phyloP scores from a whole-genome alignment of 2,888 invertebrate genomes.

The Drosophila demipolita region DNA sequence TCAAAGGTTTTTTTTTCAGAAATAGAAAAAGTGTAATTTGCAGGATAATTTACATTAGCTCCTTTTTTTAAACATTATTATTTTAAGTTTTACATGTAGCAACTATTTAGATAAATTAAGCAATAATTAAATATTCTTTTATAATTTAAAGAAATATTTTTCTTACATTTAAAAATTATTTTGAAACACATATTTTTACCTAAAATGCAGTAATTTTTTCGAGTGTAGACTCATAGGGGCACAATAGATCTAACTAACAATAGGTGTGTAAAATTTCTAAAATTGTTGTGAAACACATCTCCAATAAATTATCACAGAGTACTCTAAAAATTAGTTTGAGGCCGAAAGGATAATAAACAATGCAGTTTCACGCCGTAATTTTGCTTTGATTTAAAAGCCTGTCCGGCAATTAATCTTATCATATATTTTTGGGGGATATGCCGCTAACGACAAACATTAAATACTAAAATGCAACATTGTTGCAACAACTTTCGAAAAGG shows the following conservation, averaged over 20 bases:
- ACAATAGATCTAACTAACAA: background rate
- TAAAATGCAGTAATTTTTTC: background rate
- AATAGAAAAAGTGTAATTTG: no score
- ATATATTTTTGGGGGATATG: background rate
- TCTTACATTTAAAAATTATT: background rate
- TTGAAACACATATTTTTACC: no score
- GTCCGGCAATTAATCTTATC: background rate
- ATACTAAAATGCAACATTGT: background rate
- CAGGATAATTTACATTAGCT: no score
- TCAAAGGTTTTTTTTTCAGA: no score
- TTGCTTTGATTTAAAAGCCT: background rate
- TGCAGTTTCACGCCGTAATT: background rate
- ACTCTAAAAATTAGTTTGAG: background rate
- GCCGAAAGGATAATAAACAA: constrained; percentile 6
- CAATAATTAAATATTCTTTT: background rate
- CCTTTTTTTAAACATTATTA: background rate
- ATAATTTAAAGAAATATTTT: background rate
- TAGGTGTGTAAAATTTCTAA: background rate
- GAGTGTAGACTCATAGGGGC: background rate
- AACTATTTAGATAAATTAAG: background rate
- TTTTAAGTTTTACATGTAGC: background rate
- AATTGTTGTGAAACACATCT: background rate
- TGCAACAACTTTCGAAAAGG: background rate
- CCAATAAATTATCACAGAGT: background rate
- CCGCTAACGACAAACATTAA: background rate